Evolutionary conservation across 2,888 invertebrate genomes (phyloP), one percentile per base, ranked within the genome.

Genomic region (Phengaris arion): DNA sequence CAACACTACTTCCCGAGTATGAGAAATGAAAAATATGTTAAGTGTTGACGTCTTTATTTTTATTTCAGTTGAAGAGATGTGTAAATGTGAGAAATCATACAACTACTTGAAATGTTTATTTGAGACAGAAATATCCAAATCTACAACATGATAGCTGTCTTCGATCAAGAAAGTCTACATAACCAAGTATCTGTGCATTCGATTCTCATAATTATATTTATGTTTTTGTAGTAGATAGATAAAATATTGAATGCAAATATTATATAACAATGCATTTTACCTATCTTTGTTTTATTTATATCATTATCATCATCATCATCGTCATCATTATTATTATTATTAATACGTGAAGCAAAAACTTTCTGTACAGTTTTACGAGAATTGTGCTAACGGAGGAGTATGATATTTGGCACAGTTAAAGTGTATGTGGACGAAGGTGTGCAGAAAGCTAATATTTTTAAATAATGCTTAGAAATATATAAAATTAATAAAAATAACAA

Each of bases 41-140:
- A 3, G 35, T 54, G 22, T 73, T 35, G 35, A 69, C 73, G 73
- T 1, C 10, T 35, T 68, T 75, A 15, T 74, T 75, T 72, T 76
- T 73, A 52, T 88, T 88, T 73, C 87, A 94, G 94, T 84, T 76
- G 92, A 92, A 81, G 92, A 92, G 81, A 82, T 83, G 0, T 94
- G 94, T 84, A 87, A 87, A 57, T 95, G 95, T 78, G 90, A 94
- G 2, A 87, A 89, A 77, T 86, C 94, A 0, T 95, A 94, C 81
- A 86, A 89, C 74, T 94, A 94, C 77, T 81, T 92, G n/a, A 94
- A 93, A 80, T 95, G 95, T 79, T 80, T 94, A 7, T 93, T 94
- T 87, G 86, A 89, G 52, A 85, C 82, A 77, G 87, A 89, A 77
- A 89, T 92, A 57, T 86, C 87, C 57, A 87, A 83, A 78, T 82